A percentile compares a stretch with the other conserved stretches of the same genome.
These are phyloP conservation scores for Hystrix cristata DNA, from an alignment of 2,113 vertebrate genomes.

Conservation along the genomic window DNA sequence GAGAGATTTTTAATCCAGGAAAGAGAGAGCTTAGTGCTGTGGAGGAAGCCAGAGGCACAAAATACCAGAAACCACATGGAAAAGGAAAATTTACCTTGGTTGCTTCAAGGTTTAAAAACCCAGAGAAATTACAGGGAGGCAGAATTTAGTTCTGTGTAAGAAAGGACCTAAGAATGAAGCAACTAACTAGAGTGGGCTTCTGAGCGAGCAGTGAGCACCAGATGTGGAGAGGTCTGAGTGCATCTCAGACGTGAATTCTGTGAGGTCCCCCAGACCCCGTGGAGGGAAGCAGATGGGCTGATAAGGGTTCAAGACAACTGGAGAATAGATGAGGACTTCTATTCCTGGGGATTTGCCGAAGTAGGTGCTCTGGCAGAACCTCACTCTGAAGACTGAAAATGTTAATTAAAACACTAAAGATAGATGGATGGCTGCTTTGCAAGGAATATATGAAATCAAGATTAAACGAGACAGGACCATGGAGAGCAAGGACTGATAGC, in stretches of 20 bases:
- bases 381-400: conserved; percentile 1
- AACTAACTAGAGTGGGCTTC: not conserved
- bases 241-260: not conserved
- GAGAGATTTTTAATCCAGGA: not conserved
- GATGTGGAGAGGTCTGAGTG: not conserved
- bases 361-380: not conserved
- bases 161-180: not conserved
- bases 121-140: not conserved
- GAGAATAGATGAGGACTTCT: not conserved
- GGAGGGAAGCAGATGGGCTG: not conserved
- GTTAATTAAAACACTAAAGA: not conserved
- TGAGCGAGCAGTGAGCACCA: not conserved
- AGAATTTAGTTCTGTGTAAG: not conserved
- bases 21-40: not conserved
- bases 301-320: not conserved
- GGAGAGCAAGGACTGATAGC: not conserved
- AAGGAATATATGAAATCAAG: not conserved
- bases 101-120: not conserved
- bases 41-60: not conserved
- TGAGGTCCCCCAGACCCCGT: too few relatives aligned
- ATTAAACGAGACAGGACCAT: not conserved
- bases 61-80: not conserved
- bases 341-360: not conserved
- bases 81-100: not conserved
- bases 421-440: not conserved